A percentile compares a stretch with the other conserved stretches of the same genome.
Evolutionary conservation across 2,113 vertebrate species (phyloP).

Genomic region (Takifugu bimaculatus): DNA sequence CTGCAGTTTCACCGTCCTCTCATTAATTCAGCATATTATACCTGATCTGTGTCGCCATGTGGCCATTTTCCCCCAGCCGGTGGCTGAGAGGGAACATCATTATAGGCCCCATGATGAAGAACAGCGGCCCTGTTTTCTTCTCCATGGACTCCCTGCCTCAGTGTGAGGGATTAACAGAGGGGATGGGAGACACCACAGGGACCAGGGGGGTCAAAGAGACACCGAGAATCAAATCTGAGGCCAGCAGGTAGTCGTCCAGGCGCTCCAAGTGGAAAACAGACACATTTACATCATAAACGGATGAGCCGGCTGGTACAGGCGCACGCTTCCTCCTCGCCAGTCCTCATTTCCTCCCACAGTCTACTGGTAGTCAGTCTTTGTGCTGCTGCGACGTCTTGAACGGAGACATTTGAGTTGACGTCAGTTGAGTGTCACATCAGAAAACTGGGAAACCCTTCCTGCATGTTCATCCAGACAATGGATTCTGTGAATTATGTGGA

Average conservation of each 20-base stretch:
- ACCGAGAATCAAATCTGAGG: conserved; percentile 25
- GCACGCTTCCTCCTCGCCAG: too few relatives aligned
- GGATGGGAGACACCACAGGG: conserved; percentile 23
- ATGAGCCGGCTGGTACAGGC: too few relatives aligned
- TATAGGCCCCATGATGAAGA: conserved; percentile 49
- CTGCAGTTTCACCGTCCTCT: conserved; percentile 13
- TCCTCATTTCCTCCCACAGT: too few relatives aligned
- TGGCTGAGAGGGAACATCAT: conserved; percentile 41
- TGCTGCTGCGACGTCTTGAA: too few relatives aligned
- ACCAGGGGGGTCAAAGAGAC: conserved; percentile 26
- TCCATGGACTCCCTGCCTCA: conserved; percentile 17
- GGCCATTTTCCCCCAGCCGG: conserved; percentile 44
- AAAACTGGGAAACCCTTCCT: too few relatives aligned
- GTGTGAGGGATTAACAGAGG: conserved; percentile 39
- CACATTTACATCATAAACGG: neutral
- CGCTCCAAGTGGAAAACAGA: conserved; percentile 6
- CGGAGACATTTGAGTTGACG: too few relatives aligned
- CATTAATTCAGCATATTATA: conserved; percentile 30
- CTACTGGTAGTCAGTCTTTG: too few relatives aligned
- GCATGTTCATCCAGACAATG: too few relatives aligned
- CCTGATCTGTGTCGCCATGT: conserved; percentile 7
- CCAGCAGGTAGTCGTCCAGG: conserved; percentile 14
- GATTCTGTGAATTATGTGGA: too few relatives aligned
- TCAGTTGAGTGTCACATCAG: too few relatives aligned
- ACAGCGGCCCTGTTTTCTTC: conserved; percentile 24